phyloP scores from a whole-genome alignment of 2,888 invertebrate genomes.

The Aphelenchoides bicaudatus region DNA sequence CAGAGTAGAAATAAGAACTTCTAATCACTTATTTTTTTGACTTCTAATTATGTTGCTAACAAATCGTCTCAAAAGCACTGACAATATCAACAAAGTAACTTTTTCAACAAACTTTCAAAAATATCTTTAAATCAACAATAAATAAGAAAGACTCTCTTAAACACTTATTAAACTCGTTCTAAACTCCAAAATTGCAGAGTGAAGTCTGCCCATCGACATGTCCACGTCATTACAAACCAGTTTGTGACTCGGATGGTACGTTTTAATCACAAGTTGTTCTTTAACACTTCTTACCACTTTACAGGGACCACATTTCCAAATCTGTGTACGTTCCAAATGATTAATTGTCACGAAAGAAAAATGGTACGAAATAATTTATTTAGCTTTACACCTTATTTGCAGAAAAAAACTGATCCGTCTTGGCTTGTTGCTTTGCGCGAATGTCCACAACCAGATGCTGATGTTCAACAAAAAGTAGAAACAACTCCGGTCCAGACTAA shows the following conservation, averaged over 20 bases:
- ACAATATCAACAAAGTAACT: too few relatives aligned
- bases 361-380: conserved; percentile 20
- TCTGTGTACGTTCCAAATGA: conserved; percentile 53
- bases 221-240: conserved; percentile 41
- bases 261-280: too few relatives aligned
- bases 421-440: conserved; percentile 25
- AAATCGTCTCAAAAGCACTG: too few relatives aligned
- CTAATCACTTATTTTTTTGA: too few relatives aligned
- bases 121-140: too few relatives aligned
- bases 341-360: conserved; percentile 43
- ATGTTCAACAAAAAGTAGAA: neutral
- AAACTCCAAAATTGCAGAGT: conserved; percentile 26
- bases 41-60: too few relatives aligned
- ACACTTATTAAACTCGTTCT: too few relatives aligned
- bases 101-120: too few relatives aligned
- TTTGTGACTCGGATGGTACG: conserved; percentile 49
- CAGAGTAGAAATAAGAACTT: too few relatives aligned
- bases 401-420: conserved; percentile 24
- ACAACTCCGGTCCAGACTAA: neutral
- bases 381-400: conserved; percentile 13
- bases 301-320: conserved; percentile 52
- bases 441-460: conserved; percentile 13
- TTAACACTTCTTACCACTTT: too few relatives aligned
- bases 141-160: too few relatives aligned
- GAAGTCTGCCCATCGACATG: conserved; percentile 40